Evolutionary conservation across 2,797 vertebrate genomes (phyloP), one percentile per base, ranked within the genome.

Genomic region (Epinephelus malabaricus): DNA sequence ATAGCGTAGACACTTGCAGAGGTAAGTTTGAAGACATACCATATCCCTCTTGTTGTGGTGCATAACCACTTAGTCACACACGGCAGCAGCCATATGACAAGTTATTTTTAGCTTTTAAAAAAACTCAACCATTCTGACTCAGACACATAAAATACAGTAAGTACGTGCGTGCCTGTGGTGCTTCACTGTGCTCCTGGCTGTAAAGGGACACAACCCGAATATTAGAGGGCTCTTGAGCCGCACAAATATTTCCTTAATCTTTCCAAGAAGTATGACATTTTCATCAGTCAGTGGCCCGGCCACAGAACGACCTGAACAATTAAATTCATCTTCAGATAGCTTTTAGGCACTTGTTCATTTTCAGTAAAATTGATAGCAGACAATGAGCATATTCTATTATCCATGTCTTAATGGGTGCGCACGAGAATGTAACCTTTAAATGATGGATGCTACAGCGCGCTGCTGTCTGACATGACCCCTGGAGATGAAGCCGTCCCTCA

Each of bases 361-460:
- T 61, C 49, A 67, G n/a, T 30, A n/a, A 59, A 53, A 50, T 6
- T 73, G 13, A 80, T 34, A 59, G 38, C 50, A 59, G 58, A 60
- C 61, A 63, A 51, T 46, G 43, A 71, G 27, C 23, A 21, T 70
- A 76, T 77, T 81, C 49, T 46, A 30, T 75, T 63, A 66, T 64
- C n/a, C 0, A 14, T 45, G 51, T 71, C 19, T 69, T 54, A 78
- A 89, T 79, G 51, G 56, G 18, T 25, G 25, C 1, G 19, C 17
- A 9, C 7, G 66, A 65, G 46, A 68, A 69, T 4, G 53, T 74
- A 62, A 69, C 73, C 71, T 86, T 79, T 77, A 45, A 46, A 69
- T 76, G 85, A 88, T 34, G 65, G 65, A 82, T 78, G 34, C 25
- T 17, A 6, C 46, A 14, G 13, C 3, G 17, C 9, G 46, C n/a